A percentile compares a stretch with the other conserved stretches of the same genome.
These are phyloP conservation scores for Rhagonycha fulva DNA, from an alignment of 2,888 invertebrate species.

Conservation along the genomic window DNA sequence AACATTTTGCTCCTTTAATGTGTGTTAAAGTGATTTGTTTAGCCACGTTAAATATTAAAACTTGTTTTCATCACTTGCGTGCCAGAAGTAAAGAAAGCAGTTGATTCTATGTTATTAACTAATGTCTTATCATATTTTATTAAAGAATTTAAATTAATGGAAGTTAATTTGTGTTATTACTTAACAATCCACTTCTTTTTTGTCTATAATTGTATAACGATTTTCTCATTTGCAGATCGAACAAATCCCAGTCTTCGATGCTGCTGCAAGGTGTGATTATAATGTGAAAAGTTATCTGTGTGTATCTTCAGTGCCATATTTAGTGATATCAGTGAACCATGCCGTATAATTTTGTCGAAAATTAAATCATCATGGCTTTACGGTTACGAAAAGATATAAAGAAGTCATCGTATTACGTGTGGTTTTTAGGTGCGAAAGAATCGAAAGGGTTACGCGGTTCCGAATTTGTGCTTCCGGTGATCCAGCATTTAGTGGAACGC, in stretches of 20 bases:
- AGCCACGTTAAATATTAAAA: not conserved
- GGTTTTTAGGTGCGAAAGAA: slow-evolving; percentile 96
- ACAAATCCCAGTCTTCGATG: not conserved
- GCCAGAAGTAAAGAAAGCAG: not conserved
- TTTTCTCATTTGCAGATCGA: not conserved
- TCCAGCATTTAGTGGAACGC: slow-evolving; percentile 81
- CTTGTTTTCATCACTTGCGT: not conserved
- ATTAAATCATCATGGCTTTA: slow-evolving; percentile 65
- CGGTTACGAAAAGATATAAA: slow-evolving; percentile 84
- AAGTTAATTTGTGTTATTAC: not conserved
- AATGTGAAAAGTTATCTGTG: not conserved
- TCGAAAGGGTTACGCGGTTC: slow-evolving; percentile 85
- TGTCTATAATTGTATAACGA: not conserved
- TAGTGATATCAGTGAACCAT: not conserved
- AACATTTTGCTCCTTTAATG: not conserved
- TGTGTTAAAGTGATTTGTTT: not conserved
- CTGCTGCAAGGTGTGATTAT: not conserved
- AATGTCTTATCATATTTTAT: not conserved
- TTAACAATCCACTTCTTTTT: not conserved
- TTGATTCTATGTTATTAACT: not conserved
- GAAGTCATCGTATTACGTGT: slow-evolving; percentile 89
- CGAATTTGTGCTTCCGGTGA: slow-evolving; percentile 83
- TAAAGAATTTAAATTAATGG: not conserved
- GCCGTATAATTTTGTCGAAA: not conserved
- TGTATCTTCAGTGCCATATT: not conserved